These are phyloP conservation scores for Gobiocypris rarus DNA, from an alignment of 2,113 vertebrate genomes.

Conservation along the genomic window DNA sequence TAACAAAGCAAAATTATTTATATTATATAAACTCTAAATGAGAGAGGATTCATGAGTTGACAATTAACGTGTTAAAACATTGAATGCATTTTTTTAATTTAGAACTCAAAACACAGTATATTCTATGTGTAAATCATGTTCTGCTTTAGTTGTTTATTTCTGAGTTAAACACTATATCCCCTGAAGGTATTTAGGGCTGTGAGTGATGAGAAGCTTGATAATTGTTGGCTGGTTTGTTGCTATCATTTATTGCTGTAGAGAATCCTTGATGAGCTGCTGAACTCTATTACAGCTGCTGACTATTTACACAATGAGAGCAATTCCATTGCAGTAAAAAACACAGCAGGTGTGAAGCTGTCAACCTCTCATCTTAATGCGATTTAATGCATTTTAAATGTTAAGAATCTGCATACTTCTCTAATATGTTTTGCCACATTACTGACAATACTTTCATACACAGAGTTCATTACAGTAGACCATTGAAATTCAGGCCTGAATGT, in stretches of 20 bases:
- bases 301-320: slow-evolving; percentile 17
- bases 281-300: no score
- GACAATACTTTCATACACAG: neutral
- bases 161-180: neutral
- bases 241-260: slow-evolving; percentile 52
- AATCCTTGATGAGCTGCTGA: slow-evolving; percentile 49
- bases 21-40: neutral
- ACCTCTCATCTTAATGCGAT: neutral
- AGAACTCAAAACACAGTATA: neutral
- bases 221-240: slow-evolving; percentile 30
- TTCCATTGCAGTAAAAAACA: slow-evolving; percentile 23
- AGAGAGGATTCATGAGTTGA: neutral
- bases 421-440: neutral
- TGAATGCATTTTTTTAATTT: neutral
- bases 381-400: neutral
- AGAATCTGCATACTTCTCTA: neutral
- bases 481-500: neutral
- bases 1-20: neutral
- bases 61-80: neutral
- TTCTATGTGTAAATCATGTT: neutral
- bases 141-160: neutral
- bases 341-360: slow-evolving; percentile 39
- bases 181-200: neutral
- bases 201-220: slow-evolving; percentile 46
- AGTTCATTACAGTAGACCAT: neutral